Evolutionary conservation across 2,113 vertebrate genomes (phyloP), one percentile per base, ranked within the genome.

Genomic region (Paedocypris sp.): DNA sequence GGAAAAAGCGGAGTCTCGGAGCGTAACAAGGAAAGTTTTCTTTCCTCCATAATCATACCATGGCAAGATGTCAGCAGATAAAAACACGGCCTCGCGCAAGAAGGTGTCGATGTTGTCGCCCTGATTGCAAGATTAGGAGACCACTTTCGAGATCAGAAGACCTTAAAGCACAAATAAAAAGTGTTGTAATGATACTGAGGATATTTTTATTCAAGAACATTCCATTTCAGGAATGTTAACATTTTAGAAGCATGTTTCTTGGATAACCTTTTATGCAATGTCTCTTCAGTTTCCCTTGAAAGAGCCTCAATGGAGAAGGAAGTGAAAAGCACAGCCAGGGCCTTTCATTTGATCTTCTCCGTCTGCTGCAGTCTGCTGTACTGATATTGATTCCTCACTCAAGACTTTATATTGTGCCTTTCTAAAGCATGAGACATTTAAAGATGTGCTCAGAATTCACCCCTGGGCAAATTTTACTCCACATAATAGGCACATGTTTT

Each of bases 1-100:
- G 61, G 35, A 41, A 64, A 59, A 53, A 43, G 28, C n/a, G 16
- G 22, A 60, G 47, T 43, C 36, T 59, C 18, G 28, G 25, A 62
- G 57, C 56, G 56, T 52, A 49, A 39, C n/a, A 5, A 38, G 9
- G 51, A 51, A 64, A 28, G 60, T 50, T 60, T 48, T 49, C 57
- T 38, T 36, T 54, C 51, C 50, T 35, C 20, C 46, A 22, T 35
- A 46, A 46, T 63, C 28, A 63, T 45, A 63, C 41, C 49, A 63
- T 46, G 39, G 41, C 25, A 41, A 54, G 52, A 29, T 56, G 9
- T 38, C 23, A n/a, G 22, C n/a, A n/a, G n/a, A n/a, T n/a, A n/a
- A n/a, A n/a, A 18, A 22, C 23, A 18, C 23, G 29, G 52, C 41
- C 52, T 56, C 52, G 29, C 41, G 52, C 18, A 35, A 54, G 51